Evolutionary conservation across 2,797 vertebrate species (phyloP).

Genomic region (Myioborus melanocephalus): DNA sequence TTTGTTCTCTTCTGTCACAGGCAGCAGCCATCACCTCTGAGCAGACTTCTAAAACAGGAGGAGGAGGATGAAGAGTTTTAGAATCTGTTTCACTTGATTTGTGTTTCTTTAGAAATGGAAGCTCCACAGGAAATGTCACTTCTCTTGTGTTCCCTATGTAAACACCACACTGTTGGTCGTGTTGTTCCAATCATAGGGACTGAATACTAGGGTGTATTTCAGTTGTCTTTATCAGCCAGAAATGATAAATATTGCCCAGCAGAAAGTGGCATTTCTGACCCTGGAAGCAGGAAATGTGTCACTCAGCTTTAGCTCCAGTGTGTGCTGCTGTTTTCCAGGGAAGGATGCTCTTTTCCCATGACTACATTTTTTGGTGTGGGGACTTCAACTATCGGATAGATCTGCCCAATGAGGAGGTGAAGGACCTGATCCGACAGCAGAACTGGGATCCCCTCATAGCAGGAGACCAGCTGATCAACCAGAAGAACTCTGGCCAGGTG

Average conservation of each 20-base stretch:
- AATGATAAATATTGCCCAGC: neutral
- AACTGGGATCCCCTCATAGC: slow-evolving; percentile 91
- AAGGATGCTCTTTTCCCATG: slow-evolving; percentile 93
- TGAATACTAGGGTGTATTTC: neutral
- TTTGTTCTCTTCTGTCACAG: neutral
- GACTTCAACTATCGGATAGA: slow-evolving; percentile 98
- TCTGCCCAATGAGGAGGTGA: slow-evolving; percentile 95
- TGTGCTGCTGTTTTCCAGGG: slow-evolving; percentile 77
- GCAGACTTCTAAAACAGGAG: neutral
- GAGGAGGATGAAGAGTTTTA: neutral
- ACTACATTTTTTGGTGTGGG: slow-evolving; percentile 98
- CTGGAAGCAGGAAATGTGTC: neutral
- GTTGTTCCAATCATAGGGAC: neutral
- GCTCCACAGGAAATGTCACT: neutral
- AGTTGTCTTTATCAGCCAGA: neutral
- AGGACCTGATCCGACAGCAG: slow-evolving; percentile 92
- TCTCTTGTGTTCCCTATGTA: neutral
- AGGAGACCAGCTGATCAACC: slow-evolving; percentile 94
- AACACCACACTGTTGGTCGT: neutral
- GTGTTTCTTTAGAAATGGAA: neutral
- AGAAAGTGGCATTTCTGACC: neutral
- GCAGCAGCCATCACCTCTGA: neutral
- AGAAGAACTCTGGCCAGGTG: slow-evolving; percentile 92
- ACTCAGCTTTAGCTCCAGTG: neutral
- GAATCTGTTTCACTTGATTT: neutral